These are phyloP conservation scores for Aelia acuminata DNA, from an alignment of 2,888 invertebrate species.

Conservation along the genomic window DNA sequence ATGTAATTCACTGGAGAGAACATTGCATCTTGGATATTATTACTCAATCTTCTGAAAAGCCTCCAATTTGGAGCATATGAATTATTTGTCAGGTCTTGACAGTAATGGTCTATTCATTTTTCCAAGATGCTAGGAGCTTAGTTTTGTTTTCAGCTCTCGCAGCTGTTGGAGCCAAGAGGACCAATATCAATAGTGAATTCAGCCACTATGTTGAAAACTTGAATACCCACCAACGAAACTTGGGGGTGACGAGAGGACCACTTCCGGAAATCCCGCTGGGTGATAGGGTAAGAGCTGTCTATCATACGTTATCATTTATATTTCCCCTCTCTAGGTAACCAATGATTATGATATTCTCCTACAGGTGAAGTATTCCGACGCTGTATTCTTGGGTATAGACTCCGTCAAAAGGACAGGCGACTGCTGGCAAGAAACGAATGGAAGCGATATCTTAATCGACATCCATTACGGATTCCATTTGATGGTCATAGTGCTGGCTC, in stretches of 20 bases:
- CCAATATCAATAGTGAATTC: neutral
- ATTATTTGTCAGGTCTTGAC: neutral
- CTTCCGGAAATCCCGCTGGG: neutral
- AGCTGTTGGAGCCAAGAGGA: neutral
- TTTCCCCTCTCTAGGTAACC: neutral
- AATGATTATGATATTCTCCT: neutral
- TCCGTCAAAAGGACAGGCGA: conserved; percentile 2
- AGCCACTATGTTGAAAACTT: neutral
- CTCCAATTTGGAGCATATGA: neutral
- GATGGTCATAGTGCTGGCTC: neutral
- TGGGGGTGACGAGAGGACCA: neutral
- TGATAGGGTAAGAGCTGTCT: neutral
- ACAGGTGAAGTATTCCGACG: neutral
- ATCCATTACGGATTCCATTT: neutral
- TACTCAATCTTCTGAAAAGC: neutral
- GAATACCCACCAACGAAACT: neutral
- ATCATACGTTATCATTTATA: neutral
- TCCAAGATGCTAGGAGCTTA: neutral
- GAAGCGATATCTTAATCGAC: neutral
- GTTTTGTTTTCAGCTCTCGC: neutral
- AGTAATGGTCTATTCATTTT: neutral
- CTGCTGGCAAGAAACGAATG: neutral
- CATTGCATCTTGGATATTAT: neutral
- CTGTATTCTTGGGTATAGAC: neutral
- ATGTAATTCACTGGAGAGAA: neutral